Percentiles rank a stretch among this genome's conserved stretches.
These are phyloP conservation scores for Parotocinclus haroldoi DNA, from an alignment of 2,797 vertebrate genomes.

Conservation along the genomic window DNA sequence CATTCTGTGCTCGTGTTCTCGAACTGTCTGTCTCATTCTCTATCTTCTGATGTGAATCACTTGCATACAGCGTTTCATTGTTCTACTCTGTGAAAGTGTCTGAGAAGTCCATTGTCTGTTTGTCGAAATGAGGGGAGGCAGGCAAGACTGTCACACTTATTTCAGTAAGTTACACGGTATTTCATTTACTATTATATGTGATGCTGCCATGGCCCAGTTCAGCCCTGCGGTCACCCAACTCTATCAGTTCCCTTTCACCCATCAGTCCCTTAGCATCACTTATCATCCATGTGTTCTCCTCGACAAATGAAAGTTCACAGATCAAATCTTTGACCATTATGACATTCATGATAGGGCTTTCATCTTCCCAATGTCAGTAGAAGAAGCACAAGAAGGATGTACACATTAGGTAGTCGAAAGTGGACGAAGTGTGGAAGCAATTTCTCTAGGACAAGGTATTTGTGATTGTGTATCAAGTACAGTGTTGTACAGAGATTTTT, in stretches of 20 bases:
- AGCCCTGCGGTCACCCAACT: conserved; percentile 30
- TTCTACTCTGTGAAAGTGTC: conserved; percentile 60
- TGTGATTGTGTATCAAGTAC: no score
- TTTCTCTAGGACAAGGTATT: no score
- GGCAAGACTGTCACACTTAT: conserved; percentile 54
- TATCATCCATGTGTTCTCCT: conserved; percentile 31
- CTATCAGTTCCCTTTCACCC: conserved; percentile 32
- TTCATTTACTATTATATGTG: conserved; percentile 67
- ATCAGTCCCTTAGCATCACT: conserved; percentile 31
- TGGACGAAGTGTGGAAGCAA: no score
- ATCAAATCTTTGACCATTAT: conserved; percentile 23
- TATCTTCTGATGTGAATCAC: conserved; percentile 60
- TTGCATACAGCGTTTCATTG: conserved; percentile 58
- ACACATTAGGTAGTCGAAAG: no score
- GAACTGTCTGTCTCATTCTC: conserved; percentile 29
- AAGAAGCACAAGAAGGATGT: no score
- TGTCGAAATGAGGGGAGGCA: conserved; percentile 52
- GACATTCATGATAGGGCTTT: conserved; percentile 10
- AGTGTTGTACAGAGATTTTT: no score
- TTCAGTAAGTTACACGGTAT: conserved; percentile 59
- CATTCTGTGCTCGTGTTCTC: conserved; percentile 19
- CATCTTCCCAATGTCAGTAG: background rate
- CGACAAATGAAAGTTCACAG: conserved; percentile 22
- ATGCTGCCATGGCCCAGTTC: conserved; percentile 42
- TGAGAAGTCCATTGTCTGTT: conserved; percentile 69